Conservation (phyloP, 2,113 vertebrate species). For the Falco punctatus region DNA sequence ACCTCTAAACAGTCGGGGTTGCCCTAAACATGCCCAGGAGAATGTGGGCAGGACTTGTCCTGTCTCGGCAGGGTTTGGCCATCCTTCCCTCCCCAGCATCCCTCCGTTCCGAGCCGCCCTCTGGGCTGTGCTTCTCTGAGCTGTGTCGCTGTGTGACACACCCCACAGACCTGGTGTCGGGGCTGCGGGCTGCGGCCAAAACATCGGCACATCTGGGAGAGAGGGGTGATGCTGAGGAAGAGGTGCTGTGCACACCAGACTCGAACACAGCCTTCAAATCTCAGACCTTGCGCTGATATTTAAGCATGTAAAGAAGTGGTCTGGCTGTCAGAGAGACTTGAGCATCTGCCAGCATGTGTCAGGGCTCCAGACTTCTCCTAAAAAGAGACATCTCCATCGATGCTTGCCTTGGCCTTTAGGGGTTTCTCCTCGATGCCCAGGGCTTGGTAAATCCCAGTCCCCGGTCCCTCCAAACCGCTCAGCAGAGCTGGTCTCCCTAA, state of each 20-base stretch:
- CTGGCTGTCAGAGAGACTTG: neutral
- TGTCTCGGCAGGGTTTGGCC: neutral
- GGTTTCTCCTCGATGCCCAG: neutral
- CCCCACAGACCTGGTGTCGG: neutral
- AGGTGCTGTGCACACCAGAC: neutral
- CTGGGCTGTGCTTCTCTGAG: neutral
- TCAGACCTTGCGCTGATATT: neutral
- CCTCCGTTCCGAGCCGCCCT: neutral
- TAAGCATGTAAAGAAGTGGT: neutral
- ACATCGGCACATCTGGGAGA: neutral
- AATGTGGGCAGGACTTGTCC: neutral
- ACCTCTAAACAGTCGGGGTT: neutral
- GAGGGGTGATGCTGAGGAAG: neutral
- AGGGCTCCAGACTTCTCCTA: neutral
- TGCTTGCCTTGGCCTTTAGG: neutral
- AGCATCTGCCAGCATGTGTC: neutral
- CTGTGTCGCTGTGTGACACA: neutral
- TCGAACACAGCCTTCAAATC: neutral
- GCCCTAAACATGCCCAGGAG: neutral
- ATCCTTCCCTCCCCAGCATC: neutral
- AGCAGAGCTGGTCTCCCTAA: neutral
- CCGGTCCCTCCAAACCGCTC: neutral
- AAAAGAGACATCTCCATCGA: neutral
- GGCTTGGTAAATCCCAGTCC: neutral
- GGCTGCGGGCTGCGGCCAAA: neutral